Evolutionary conservation across 2,888 invertebrate species (phyloP), one percentile per base, ranked within the genome.

Genomic region (Caenorhabditis parvicauda): DNA sequence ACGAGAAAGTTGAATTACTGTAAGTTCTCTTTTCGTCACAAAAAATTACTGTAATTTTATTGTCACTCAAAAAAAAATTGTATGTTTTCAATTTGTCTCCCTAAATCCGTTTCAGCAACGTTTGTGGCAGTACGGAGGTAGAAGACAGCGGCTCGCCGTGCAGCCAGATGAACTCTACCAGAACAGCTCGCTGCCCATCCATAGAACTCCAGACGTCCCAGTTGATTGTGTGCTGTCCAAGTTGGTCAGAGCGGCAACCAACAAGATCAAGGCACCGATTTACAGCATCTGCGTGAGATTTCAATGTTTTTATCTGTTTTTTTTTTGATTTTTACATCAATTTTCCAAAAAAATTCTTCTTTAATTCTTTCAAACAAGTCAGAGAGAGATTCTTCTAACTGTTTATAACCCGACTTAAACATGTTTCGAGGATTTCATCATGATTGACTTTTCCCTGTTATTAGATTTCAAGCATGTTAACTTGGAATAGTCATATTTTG

Each of bases 231-330:
- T 85, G 3, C 91, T 92, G 3, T 83, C 86, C 9, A 86, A 93
- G 79, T 96, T 95, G 84, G 95, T 98, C 6, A 90, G 98, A 84
- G 93, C 95, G n/a, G 96, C 98, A 7, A 96, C 95, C 53, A 99
- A 99, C 84, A 99, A 99, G 86, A 93, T 96, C 89, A 87, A 95
- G 73, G 98, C 98, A 85, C 98, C 98, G 0, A 94, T 99, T 77
- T 99, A 98, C 83, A 92, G 93, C 77, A 89, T 98, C 82, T 92
- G 93, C 14, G 85, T 85, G 78, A 82, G 84, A 82, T 59, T n/a
- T 54, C 24, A 32, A 12, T n/a, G 9, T 32, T n/a, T 32, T 19
- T 12, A 41, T 32, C 35, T 32, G 35, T n/a, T n/a, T 32, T n/a
- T 32, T n/a, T n/a, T 32, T 32, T n/a, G 9, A 9, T 32, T 9